Evolutionary conservation across 2,797 vertebrate species (phyloP), one percentile per base, ranked within the genome.

Genomic region (Etheostoma nigrum): DNA sequence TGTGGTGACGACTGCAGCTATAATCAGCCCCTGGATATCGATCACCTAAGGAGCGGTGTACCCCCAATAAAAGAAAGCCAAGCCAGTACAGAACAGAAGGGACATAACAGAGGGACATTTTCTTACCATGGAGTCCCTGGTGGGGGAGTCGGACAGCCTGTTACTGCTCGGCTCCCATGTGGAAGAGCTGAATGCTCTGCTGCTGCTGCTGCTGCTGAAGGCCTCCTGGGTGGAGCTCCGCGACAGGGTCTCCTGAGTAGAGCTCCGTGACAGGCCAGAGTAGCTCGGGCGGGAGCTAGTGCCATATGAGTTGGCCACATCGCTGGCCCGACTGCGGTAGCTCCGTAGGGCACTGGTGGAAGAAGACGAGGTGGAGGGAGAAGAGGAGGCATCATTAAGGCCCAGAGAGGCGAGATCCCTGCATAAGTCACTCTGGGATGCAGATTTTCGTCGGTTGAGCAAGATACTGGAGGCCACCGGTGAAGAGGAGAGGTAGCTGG

Each of bases 391-490:
- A 14, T 97, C 94, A 6, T 76, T 93, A 47, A 96, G 67, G 53
- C 91, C 93, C 85, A 99, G 94, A 79, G 94, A 94, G 4, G 97
- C 95, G 72, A 99, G 92, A 82, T 98, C 97, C 68, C 91, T 93
- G 9, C 95, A 96, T 93, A 99, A 88, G 92, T 99, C 98, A 1
- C 95, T 97, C 85, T 99, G 98, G 91, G 97, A 99, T 78, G 95
- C 93, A 2, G 97, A 98, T 87, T 96, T 98, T 67, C 95, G 96
- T 44, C 96, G 95, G 87, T 76, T 95, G 68, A 99, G 94, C 0
- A 90, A 93, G 81, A 93, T 83, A 78, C 90, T 90, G 71, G 94
- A 94, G 91, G 74, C 67, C 74, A 86, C 40, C 33, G 95, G 83
- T 80, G 92, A 91, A 69, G 92, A 92, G 48, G 95, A 91, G 93